A percentile compares a stretch with the other conserved stretches of the same genome.
These are phyloP conservation scores for Rhabdornis inornatus DNA, from an alignment of 2,113 vertebrate species.

Conservation along the genomic window DNA sequence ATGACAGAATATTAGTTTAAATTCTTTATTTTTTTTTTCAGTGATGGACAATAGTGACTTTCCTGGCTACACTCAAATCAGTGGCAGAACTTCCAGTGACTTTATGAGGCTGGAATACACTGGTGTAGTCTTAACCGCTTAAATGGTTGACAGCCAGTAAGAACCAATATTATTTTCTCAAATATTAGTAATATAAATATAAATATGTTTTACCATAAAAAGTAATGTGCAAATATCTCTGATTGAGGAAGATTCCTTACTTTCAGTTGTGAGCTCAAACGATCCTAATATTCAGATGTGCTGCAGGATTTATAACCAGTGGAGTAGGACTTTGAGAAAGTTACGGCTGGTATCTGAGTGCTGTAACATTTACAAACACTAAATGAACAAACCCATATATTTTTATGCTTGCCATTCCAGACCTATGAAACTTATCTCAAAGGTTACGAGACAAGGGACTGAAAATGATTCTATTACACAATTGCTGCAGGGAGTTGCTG, in stretches of 20 bases:
- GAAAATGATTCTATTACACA: constrained; percentile 40
- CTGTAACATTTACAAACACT: constrained; percentile 26
- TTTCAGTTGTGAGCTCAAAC: not conserved
- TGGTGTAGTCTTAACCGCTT: not conserved
- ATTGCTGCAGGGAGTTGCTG: constrained; percentile 54
- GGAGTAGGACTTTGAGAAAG: not conserved
- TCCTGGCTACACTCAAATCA: not conserved
- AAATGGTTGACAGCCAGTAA: not conserved
- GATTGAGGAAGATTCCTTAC: not conserved
- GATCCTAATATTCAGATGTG: not conserved
- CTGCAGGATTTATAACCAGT: not conserved
- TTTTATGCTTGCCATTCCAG: constrained; percentile 37
- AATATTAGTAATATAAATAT: not conserved
- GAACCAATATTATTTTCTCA: not conserved
- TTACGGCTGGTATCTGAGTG: not conserved
- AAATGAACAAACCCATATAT: constrained; percentile 38
- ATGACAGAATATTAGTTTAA: not conserved
- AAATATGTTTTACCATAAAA: not conserved
- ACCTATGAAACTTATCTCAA: constrained; percentile 35
- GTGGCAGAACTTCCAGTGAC: not conserved
- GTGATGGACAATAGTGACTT: not conserved
- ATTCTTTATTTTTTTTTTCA: not conserved
- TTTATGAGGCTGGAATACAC: not conserved
- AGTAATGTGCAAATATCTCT: not conserved
- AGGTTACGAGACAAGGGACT: constrained; percentile 44